These are phyloP conservation scores for Seira ritae DNA, from an alignment of 2,888 invertebrate genomes.

Conservation along the genomic window DNA sequence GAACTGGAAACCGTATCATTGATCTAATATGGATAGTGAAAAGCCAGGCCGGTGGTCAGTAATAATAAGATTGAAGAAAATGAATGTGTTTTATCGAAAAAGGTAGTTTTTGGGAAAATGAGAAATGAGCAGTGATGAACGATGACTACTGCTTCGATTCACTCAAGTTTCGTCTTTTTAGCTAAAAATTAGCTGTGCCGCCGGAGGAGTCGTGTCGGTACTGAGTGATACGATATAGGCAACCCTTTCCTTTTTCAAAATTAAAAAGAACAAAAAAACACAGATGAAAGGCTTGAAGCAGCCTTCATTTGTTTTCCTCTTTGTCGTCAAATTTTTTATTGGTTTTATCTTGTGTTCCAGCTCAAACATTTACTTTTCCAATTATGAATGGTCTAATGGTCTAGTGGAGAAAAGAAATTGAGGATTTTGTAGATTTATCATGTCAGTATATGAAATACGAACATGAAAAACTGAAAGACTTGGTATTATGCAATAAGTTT, in stretches of 20 bases:
- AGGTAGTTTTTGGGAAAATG: not conserved
- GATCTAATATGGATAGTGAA: conserved; percentile 44
- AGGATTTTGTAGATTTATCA: not conserved
- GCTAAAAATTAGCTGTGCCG: not conserved
- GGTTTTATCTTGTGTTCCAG: conserved; percentile 49
- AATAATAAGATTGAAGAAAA: not conserved
- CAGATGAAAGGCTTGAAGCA: not conserved
- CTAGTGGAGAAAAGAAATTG: not conserved
- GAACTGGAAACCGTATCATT: conserved; percentile 46
- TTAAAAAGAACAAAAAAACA: not conserved
- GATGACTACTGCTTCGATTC: not conserved
- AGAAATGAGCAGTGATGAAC: not conserved
- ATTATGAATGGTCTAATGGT: conserved; percentile 41
- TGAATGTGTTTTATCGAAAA: not conserved
- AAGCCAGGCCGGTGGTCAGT: not conserved
- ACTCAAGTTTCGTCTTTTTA: not conserved
- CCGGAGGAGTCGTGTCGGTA: not conserved
- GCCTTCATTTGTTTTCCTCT: conserved; percentile 20
- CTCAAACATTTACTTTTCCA: conserved; percentile 60
- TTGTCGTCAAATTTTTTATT: conserved; percentile 47
- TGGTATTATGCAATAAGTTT: not conserved
- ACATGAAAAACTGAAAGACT: not conserved
- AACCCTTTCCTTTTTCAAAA: not conserved
- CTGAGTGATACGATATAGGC: too few species aligned
- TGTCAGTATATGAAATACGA: not conserved